A percentile compares a stretch with the other conserved stretches of the same genome.
These are phyloP conservation scores for Eupithecia dodoneata DNA, from an alignment of 2,888 invertebrate genomes.

Conservation along the genomic window DNA sequence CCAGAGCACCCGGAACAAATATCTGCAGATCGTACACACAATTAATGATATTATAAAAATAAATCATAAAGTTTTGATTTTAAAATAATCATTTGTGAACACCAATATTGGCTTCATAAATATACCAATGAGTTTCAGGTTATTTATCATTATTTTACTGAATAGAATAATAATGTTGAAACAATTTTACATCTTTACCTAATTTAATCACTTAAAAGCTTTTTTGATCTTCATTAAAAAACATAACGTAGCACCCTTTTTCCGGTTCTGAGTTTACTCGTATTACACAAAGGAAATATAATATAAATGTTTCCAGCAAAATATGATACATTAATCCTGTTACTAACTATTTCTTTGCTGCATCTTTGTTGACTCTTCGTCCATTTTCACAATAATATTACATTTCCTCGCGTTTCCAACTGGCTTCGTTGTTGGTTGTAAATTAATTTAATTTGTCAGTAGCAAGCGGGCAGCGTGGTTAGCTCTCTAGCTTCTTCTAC, in stretches of 20 bases:
- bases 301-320: not conserved
- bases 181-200: not conserved
- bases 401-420: conserved; percentile 33
- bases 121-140: not conserved
- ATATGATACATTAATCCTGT: conserved; percentile 11
- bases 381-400: conserved; percentile 30
- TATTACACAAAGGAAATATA: not conserved
- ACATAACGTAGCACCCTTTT: not conserved
- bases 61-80: not conserved
- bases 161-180: not conserved
- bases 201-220: not conserved
- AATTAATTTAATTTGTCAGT: conserved; percentile 73
- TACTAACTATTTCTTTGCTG: conserved; percentile 18
- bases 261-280: not conserved
- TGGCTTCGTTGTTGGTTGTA: conserved; percentile 55
- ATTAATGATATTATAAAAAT: too few species aligned
- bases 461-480: conserved; percentile 57
- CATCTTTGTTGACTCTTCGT: conserved; percentile 8
- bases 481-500: conserved; percentile 39
- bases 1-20: too few species aligned
- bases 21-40: too few species aligned
- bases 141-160: not conserved
- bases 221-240: not conserved
- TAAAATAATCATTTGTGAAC: not conserved
- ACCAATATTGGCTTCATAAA: not conserved